Evolutionary conservation across 2,113 vertebrate species (phyloP), one percentile per base, ranked within the genome.

Genomic region (Lycocorax pyrrhopterus): DNA sequence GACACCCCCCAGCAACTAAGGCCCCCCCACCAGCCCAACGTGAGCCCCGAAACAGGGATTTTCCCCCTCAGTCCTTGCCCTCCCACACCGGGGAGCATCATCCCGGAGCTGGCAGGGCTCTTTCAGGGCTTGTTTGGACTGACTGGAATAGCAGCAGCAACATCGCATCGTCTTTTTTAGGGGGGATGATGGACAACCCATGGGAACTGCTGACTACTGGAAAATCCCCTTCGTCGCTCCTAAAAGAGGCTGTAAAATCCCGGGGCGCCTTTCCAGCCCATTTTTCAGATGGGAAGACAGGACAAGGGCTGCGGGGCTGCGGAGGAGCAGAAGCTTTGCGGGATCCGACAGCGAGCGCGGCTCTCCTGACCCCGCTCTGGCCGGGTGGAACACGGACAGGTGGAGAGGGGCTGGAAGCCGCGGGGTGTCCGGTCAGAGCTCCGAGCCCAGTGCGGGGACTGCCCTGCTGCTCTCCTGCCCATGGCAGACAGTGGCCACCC

Each of bases 271-370:
- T 75, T 35, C 43, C 10, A 25, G 19, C 10, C 52, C n/a, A 0
- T 55, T 83, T 81, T 41, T 12, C 44, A 16, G 47, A 12, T 1
- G 13, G 20, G 17, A 51, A 59, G 35, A 4, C 29, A 44, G 69
- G 25, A 20, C 1, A 0, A 43, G 26, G 9, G 39, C 12, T 0
- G 1, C 1, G 1, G 20, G 53, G 39, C 13, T 27, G 47, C 3
- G 0, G 13, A 0, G 4, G 33, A 43, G 33, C 30, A 27, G 69
- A 33, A 66, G n/a, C 30, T 66, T 30, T 22, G 46, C 7, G 9
- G n/a, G 32, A 13, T 27, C 55, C 22, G 6, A 12, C 7, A 58
- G 52, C 0, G 3, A 39, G 27, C 0, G 0, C 0, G 3, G 16
- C 13, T 46, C 55, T 63, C 44, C 76, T 30, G n/a, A 13, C 3